These are phyloP conservation scores for Genyomyrus donnyi DNA, from an alignment of 2,113 vertebrate species.

Conservation along the genomic window DNA sequence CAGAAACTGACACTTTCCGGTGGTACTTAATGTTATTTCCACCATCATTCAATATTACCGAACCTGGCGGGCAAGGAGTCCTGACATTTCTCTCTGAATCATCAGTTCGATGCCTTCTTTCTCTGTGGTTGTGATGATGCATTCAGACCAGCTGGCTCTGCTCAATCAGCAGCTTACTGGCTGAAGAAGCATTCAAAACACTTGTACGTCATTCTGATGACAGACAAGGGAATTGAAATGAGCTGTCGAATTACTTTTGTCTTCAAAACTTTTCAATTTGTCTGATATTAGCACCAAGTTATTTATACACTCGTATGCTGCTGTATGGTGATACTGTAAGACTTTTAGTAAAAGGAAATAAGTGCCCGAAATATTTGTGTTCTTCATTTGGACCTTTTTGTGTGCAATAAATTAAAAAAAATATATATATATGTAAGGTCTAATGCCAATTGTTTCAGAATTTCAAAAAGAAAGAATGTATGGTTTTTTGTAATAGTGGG, in stretches of 20 bases:
- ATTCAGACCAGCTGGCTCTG: neutral
- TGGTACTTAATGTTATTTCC: neutral
- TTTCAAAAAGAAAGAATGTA: slow-evolving; percentile 13
- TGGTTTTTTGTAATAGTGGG: slow-evolving; percentile 7
- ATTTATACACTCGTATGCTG: slow-evolving; percentile 21
- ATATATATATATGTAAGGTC: slow-evolving; percentile 17
- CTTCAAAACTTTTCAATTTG: slow-evolving; percentile 5
- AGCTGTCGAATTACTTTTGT: neutral
- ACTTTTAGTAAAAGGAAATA: slow-evolving; percentile 10
- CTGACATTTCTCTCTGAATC: neutral
- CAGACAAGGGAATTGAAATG: slow-evolving; percentile 1
- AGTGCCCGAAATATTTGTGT: slow-evolving; percentile 20
- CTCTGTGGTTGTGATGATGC: neutral
- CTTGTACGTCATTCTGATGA: neutral
- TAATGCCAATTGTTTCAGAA: slow-evolving; percentile 16
- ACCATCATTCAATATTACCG: neutral
- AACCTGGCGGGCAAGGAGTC: neutral
- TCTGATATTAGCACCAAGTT: slow-evolving; percentile 6
- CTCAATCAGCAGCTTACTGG: neutral
- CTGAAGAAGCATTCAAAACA: neutral
- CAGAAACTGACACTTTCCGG: neutral
- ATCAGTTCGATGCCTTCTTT: neutral
- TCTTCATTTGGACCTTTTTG: slow-evolving; percentile 23
- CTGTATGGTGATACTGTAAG: slow-evolving; percentile 19
- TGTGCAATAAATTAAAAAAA: slow-evolving; percentile 26